phyloP scores from a whole-genome alignment of 2,888 invertebrate genomes.

The Tineola bisselliella region DNA sequence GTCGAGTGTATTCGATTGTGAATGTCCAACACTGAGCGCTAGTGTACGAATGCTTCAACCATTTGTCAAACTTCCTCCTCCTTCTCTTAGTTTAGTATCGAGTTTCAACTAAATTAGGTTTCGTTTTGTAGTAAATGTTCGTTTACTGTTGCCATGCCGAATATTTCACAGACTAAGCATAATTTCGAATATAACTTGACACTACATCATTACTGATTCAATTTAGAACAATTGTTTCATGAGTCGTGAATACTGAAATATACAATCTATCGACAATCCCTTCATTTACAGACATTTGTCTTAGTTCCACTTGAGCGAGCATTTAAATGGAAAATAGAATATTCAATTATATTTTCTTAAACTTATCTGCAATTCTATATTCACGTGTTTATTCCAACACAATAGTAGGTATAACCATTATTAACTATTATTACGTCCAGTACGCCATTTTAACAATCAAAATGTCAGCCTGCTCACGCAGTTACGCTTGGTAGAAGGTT shows the following conservation, averaged over 20 bases:
- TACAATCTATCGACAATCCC: too few species aligned
- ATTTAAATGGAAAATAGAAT: background rate
- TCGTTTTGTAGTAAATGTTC: too few species aligned
- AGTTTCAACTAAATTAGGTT: background rate
- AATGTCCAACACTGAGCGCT: background rate
- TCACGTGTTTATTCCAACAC: too few species aligned
- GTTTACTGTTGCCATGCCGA: too few species aligned
- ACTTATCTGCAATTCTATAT: background rate
- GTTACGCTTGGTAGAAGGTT: conserved; percentile 4
- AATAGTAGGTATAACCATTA: background rate
- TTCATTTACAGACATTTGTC: background rate
- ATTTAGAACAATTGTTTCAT: too few species aligned
- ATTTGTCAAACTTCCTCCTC: background rate
- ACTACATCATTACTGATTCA: too few species aligned
- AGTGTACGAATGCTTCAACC: background rate
- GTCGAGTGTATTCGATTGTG: background rate
- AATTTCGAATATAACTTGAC: too few species aligned
- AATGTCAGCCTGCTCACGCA: background rate
- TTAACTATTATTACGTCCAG: background rate
- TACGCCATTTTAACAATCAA: background rate
- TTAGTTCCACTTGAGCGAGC: too few species aligned
- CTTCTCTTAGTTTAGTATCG: background rate
- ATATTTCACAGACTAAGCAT: too few species aligned
- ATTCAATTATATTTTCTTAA: background rate
- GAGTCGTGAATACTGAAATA: background rate